A percentile compares a stretch with the other conserved stretches of the same genome.
These are phyloP conservation scores for Callimorpha dominula DNA, from an alignment of 2,888 invertebrate species.

Conservation along the genomic window DNA sequence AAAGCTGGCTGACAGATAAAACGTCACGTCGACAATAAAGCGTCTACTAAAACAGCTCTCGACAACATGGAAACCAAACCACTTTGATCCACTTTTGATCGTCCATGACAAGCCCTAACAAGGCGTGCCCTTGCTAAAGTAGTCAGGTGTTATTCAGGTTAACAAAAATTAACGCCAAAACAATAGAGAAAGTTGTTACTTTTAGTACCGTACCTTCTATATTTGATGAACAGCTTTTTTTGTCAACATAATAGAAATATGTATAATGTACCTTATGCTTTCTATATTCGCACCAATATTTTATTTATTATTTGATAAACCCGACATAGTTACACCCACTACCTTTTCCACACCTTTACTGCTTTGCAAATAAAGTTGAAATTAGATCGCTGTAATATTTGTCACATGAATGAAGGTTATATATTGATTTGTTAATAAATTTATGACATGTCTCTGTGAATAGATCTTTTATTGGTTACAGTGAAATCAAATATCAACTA, in stretches of 20 bases:
- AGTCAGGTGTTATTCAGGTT: constrained; percentile 21
- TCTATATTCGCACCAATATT: constrained; percentile 77
- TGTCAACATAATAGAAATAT: constrained; percentile 33
- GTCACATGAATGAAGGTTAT: constrained; percentile 58
- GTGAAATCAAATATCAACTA: constrained; percentile 64
- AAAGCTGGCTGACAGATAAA: too few species aligned
- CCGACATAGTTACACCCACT: constrained; percentile 42
- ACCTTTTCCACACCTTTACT: constrained; percentile 27
- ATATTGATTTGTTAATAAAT: constrained; percentile 83
- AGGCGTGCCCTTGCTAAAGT: background rate
- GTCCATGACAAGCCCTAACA: background rate
- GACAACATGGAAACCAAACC: background rate
- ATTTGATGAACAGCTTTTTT: constrained; percentile 33
- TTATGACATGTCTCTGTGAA: constrained; percentile 66
- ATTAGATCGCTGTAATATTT: constrained; percentile 23
- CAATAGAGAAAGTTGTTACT: constrained; percentile 37
- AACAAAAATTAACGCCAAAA: constrained; percentile 31
- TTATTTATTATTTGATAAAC: constrained; percentile 56
- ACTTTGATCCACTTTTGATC: background rate
- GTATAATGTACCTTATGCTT: constrained; percentile 53
- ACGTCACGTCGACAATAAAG: too few species aligned
- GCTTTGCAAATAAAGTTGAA: constrained; percentile 35
- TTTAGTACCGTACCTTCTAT: constrained; percentile 40
- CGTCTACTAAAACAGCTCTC: background rate
- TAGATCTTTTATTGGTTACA: constrained; percentile 65